Base-by-base conservation (phyloP, 2,113 vertebrate species). In the Gadus macrocephalus region DNA sequence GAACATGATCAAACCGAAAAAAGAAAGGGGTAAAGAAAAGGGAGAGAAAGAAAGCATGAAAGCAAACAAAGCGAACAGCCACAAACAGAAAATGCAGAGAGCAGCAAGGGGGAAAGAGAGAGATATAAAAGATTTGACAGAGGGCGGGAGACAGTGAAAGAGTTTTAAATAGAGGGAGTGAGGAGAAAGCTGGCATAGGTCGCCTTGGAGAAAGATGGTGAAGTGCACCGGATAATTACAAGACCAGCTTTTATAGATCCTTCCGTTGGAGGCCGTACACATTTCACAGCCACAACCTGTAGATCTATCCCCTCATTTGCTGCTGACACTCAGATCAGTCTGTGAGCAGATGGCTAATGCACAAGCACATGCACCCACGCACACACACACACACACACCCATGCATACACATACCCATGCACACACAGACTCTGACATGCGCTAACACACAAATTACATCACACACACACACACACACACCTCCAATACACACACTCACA, bases 271-370 rank as follows among this genome's bases (percentile, higher is more conserved):
- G 42, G 42, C 42, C 42, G 11, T 49, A 12, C 42, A 78, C 69
- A 83, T 85, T 84, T 89, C 76, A 89, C 79, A 78, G 78, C 75
- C 86, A 42, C 78, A 76, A 76, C 68, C 85, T 72, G 71, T 80
- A 75, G 72, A 73, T 72, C 85, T 81, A 72, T 77, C 66, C 77
- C 71, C 65, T 75, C 22, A 55, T 79, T 70, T 76, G 79, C 76
- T 86, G 78, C 81, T 86, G 77, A 73, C 71, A 76, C 78, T 80
- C 66, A 1, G 42, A 49, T 14, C 12, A 49, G 8, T 9, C 42
- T 9, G 42, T 25, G 74, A 81, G 55, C 55, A 58, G 63, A 62
- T 62, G 25, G 80, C 42, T 63, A 25, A 68, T 17, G n/a, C 49
- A 58, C 25, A 58, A 42, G 27, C 59, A 61, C 77, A 38, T 70